phyloP scores from a whole-genome alignment of 2,797 vertebrate genomes.

The Rhodeus uyekii region DNA sequence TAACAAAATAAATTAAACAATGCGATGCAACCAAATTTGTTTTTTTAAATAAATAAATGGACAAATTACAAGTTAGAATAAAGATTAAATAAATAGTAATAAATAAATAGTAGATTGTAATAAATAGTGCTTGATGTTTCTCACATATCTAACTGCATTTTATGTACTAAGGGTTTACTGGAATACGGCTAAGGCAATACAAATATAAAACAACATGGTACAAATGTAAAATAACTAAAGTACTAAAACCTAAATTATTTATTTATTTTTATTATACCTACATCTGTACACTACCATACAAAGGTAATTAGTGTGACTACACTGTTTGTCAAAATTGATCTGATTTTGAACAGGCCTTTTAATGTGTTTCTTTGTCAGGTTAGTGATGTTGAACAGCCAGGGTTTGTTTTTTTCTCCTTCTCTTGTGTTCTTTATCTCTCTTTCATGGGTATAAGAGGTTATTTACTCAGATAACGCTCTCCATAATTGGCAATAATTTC shows the following conservation, averaged over 20 bases:
- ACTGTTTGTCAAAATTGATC: background rate
- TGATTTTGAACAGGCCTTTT: background rate
- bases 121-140: background rate
- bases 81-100: background rate
- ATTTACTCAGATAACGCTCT: slow-evolving; percentile 35
- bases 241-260: background rate
- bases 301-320: background rate
- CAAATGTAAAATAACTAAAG: background rate
- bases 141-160: too few relatives aligned
- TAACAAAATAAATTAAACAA: background rate
- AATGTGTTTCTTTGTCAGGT: background rate
- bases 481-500: slow-evolving; percentile 44
- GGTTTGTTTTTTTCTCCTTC: background rate
- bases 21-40: too few relatives aligned
- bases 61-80: background rate
- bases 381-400: background rate
- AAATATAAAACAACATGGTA: background rate
- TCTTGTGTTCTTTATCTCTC: background rate
- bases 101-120: background rate
- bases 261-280: background rate
- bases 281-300: background rate
- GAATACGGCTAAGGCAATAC: too few relatives aligned
- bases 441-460: slow-evolving; percentile 7
- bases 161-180: too few relatives aligned
- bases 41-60: background rate